Conservation (phyloP, 2,888 invertebrate species). For the Tipula confusa region DNA sequence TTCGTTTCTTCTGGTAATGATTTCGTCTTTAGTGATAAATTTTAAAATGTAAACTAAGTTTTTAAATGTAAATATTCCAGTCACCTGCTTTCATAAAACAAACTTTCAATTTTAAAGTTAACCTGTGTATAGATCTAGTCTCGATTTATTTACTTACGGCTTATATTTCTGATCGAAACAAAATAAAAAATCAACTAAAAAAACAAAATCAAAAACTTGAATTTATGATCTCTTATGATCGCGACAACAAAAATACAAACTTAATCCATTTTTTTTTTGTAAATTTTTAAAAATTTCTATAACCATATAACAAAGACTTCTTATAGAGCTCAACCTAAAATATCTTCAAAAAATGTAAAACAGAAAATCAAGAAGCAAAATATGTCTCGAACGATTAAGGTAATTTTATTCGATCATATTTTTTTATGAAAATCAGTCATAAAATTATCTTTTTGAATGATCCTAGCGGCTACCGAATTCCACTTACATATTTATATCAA, state of each 20-base stretch:
- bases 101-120: neutral
- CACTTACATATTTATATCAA: conserved; percentile 27
- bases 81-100: neutral
- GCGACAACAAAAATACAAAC: neutral
- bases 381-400: conserved; percentile 25
- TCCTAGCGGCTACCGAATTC: conserved; percentile 32
- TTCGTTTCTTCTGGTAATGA: too few relatives aligned
- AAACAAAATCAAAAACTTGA: neutral
- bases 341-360: neutral
- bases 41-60: too few relatives aligned
- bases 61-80: neutral
- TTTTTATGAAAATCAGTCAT: conserved; percentile 25
- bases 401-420: conserved; percentile 25
- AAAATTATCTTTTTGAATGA: conserved; percentile 27
- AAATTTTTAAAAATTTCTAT: neutral
- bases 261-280: neutral
- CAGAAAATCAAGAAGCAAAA: neutral
- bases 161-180: neutral
- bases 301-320: neutral
- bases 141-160: conserved; percentile 8
- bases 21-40: too few relatives aligned
- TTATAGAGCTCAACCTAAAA: neutral
- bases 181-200: neutral
- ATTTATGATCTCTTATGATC: conserved; percentile 20
- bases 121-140: neutral